These are phyloP conservation scores for Linyphia triangularis DNA, from an alignment of 2,888 invertebrate species.

Conservation along the genomic window DNA sequence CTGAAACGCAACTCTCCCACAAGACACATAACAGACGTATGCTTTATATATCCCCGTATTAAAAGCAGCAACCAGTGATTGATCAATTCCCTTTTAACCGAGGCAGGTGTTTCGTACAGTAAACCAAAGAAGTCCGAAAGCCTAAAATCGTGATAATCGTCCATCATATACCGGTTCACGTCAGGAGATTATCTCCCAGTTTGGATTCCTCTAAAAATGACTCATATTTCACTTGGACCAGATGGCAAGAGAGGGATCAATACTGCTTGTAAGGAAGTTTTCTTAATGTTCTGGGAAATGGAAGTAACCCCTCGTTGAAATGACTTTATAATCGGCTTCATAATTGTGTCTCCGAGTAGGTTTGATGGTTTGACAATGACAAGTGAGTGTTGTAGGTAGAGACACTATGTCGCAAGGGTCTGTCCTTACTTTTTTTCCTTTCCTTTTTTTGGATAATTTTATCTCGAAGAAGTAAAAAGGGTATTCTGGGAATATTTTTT, in stretches of 20 bases:
- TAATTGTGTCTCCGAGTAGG: slow-evolving; percentile 28
- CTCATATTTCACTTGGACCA: slow-evolving; percentile 51
- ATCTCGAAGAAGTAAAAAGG: neutral
- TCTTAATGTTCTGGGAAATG: slow-evolving; percentile 12
- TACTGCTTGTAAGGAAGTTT: neutral
- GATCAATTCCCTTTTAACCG: slow-evolving; percentile 18
- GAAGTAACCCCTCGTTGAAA: slow-evolving; percentile 8
- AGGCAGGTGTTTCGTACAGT: slow-evolving; percentile 33
- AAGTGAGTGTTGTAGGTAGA: neutral
- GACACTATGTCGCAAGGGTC: neutral
- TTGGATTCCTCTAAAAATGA: slow-evolving; percentile 43
- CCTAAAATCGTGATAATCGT: slow-evolving; percentile 55
- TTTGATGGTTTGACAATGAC: neutral
- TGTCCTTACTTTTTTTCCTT: neutral
- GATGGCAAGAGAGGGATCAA: slow-evolving; percentile 18
- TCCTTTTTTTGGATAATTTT: neutral
- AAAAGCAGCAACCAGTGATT: slow-evolving; percentile 57
- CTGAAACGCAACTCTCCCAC: neutral
- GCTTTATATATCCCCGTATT: neutral
- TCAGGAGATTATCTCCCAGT: slow-evolving; percentile 43
- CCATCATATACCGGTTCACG: slow-evolving; percentile 48
- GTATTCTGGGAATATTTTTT: neutral
- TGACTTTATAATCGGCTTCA: slow-evolving; percentile 41
- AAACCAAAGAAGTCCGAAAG: slow-evolving; percentile 22
- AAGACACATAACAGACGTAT: neutral